Evolutionary conservation across 2,888 invertebrate species (phyloP).

Genomic region (Chaetoderma sp.): DNA sequence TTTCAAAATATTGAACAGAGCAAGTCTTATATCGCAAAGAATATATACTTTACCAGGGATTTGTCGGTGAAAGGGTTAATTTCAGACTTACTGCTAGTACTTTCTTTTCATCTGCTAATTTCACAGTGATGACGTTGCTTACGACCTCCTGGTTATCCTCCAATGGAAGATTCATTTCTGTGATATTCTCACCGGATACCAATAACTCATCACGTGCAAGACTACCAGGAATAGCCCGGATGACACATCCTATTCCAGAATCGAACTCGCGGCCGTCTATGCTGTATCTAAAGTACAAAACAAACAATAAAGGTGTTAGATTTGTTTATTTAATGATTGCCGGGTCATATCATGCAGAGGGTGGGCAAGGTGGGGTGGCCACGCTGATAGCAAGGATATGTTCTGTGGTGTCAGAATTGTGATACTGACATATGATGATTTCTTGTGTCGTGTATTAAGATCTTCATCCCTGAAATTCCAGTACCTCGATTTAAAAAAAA

Average conservation of each 20-base stretch:
- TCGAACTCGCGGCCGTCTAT: slow-evolving; percentile 50
- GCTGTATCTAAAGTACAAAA: slow-evolving; percentile 44
- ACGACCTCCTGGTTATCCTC: slow-evolving; percentile 59
- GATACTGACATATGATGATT: too few species aligned
- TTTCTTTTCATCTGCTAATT: slow-evolving; percentile 34
- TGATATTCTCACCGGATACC: slow-evolving; percentile 46
- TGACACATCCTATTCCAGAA: slow-evolving; percentile 53
- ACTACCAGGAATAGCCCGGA: slow-evolving; percentile 51
- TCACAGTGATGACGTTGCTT: slow-evolving; percentile 56
- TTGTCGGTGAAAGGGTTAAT: too few species aligned
- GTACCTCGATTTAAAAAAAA: too few species aligned
- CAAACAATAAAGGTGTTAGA: not conserved
- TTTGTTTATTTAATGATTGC: not conserved
- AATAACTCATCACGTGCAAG: slow-evolving; percentile 46
- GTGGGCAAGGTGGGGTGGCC: not conserved
- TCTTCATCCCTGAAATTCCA: too few species aligned
- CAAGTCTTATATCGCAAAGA: too few species aligned
- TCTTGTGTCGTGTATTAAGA: too few species aligned
- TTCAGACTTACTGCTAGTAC: slow-evolving; percentile 40
- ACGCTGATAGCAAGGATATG: not conserved
- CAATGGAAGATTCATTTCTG: slow-evolving; percentile 43
- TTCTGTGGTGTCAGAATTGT: too few species aligned
- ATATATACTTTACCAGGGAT: too few species aligned
- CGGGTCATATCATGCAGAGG: not conserved
- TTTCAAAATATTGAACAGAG: too few species aligned